Conservation (phyloP, 2,797 vertebrate genomes). For the Falco peregrinus region DNA sequence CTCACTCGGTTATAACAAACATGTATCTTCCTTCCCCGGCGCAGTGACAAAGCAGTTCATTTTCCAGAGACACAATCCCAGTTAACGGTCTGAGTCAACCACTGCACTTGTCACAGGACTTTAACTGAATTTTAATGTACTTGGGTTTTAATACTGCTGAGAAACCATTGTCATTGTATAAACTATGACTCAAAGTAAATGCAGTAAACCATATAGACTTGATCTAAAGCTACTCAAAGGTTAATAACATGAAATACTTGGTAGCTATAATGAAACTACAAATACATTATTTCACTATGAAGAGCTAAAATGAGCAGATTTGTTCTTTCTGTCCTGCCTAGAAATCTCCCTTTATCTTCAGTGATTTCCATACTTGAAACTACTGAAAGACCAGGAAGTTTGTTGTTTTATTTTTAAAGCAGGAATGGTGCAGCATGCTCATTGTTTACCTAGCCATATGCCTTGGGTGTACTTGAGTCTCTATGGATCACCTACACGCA, state of each 20-base stretch:
- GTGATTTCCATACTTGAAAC: neutral
- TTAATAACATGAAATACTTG: neutral
- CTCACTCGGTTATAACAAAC: neutral
- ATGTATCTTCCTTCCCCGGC: neutral
- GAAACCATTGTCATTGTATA: neutral
- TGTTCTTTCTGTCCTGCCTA: neutral
- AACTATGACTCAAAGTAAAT: slow-evolving; percentile 35
- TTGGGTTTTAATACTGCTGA: slow-evolving; percentile 38
- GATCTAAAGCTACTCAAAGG: neutral
- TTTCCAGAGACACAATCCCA: neutral
- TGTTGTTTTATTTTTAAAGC: neutral
- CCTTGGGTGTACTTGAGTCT: neutral
- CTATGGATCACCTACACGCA: neutral
- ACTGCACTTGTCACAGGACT: slow-evolving; percentile 28
- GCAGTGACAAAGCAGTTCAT: neutral
- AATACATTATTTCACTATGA: neutral
- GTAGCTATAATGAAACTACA: neutral
- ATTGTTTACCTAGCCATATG: neutral
- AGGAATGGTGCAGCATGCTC: neutral
- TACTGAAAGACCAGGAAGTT: neutral
- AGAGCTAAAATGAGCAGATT: neutral
- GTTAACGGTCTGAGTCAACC: slow-evolving; percentile 33
- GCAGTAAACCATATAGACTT: slow-evolving; percentile 1
- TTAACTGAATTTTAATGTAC: slow-evolving; percentile 62
- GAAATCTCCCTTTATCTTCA: neutral